Percentiles rank a stretch among this genome's conserved stretches.
Evolutionary conservation across 1,140 invertebrate genomes (phyloP).

Genomic region (Hydropsyche tenuis): DNA sequence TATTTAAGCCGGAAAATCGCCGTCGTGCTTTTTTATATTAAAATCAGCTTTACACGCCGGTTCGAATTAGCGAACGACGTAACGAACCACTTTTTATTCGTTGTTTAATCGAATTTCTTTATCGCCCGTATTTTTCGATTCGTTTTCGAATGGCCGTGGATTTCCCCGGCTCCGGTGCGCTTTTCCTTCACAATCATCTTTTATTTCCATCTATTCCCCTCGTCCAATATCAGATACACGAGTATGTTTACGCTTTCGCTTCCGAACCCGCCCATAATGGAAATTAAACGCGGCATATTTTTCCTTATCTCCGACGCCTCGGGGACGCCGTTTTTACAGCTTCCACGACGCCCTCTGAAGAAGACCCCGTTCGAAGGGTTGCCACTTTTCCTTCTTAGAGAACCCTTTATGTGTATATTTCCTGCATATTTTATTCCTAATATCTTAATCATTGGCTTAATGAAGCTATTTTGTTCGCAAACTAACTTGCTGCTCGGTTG

Average conservation of each 20-base stretch:
- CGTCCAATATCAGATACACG: conserved; percentile 30
- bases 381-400: not conserved
- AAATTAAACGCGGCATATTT: conserved; percentile 49
- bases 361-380: not conserved
- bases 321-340: conserved; percentile 22
- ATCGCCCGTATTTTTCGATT: no score
- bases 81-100: no score
- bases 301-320: conserved; percentile 43
- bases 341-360: conserved; percentile 17
- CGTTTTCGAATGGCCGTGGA: not conserved
- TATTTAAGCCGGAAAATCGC: not conserved
- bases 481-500: no score
- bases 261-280: conserved; percentile 38
- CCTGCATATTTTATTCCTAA: no score
- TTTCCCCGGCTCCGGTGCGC: not conserved
- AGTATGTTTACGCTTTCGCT: conserved; percentile 31
- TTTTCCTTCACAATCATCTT: conserved; percentile 29
- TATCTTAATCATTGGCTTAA: no score
- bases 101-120: no score
- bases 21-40: not conserved
- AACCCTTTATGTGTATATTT: no score
- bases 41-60: not conserved
- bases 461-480: no score
- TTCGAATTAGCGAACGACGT: not conserved
- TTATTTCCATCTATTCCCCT: conserved; percentile 33